phyloP scores from a whole-genome alignment of 2,888 invertebrate genomes.

The Oscheius sp. region DNA sequence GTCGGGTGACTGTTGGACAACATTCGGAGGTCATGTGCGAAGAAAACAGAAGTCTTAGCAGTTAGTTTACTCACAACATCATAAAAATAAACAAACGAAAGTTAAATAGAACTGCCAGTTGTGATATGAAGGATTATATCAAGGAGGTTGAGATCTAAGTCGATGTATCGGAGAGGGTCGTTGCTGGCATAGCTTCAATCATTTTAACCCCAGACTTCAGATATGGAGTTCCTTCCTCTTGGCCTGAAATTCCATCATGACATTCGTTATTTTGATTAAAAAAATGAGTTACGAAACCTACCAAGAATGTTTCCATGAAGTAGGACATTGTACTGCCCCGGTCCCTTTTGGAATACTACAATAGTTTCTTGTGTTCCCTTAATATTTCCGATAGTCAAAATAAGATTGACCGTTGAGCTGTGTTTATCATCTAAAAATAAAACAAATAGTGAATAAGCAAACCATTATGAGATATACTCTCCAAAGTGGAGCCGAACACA shows the following conservation, averaged over 20 bases:
- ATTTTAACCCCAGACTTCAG: slow-evolving; percentile 26
- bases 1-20: not conserved
- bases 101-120: not conserved
- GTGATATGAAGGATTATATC: slow-evolving; percentile 16
- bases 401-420: not conserved
- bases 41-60: slow-evolving; percentile 19
- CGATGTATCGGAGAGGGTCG: not conserved
- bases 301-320: slow-evolving; percentile 26
- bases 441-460: not conserved
- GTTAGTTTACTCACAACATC: slow-evolving; percentile 14
- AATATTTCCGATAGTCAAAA: slow-evolving; percentile 2
- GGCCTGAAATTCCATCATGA: no score
- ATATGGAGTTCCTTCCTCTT: slow-evolving; percentile 27
- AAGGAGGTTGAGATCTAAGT: not conserved
- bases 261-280: not conserved
- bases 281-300: not conserved
- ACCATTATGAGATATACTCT: not conserved
- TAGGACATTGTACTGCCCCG: not conserved
- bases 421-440: not conserved
- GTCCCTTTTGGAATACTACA: not conserved
- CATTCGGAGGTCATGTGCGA: slow-evolving; percentile 4
- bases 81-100: not conserved
- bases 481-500: slow-evolving; percentile 1
- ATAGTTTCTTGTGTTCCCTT: slow-evolving; percentile 17
- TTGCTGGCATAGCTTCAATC: slow-evolving; percentile 14